Evolutionary conservation across 1,140 invertebrate species (phyloP), one percentile per base, ranked within the genome.

Genomic region (Heliconius himera): DNA sequence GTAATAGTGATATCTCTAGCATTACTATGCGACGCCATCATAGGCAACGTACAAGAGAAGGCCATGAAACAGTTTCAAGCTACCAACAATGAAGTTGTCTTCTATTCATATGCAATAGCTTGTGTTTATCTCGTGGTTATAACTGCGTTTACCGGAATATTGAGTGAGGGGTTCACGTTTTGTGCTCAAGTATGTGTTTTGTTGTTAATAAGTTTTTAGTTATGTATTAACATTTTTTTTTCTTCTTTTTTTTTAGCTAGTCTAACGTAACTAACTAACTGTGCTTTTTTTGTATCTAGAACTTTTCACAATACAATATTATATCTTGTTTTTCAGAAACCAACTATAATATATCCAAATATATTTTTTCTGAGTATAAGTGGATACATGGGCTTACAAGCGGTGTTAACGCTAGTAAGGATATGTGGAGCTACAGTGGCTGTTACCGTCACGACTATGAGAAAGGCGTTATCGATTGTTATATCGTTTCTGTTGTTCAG

Each of bases 41-140:
- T 99, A 86, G 98, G 98, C 56, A 99, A 99, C 95, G 97, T 99
- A 4, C 98, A 99, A 95, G 99, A 99, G 91, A 99, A 99, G 94
- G 96, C 97, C 0, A 98, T 99, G 97, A 98, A 98, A 87, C 96
- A 96, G 80, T 96, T 97, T 89, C 96, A 96, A 83, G 98, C 98
- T 5, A 95, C 96, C 1, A 99, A 98, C 95, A 97, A 97, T 80
- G 98, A 99, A 96, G 97, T 99, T 81, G 98, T 99, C 4, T 95
- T 99, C 38, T 99, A 98, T 90, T 99, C 98, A 0, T 99, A 99
- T 94, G 96, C 96, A 1, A 96, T 99, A 87, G 99, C 98, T 46
- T 98, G 98, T 90, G 51, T 97, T 1, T 99, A 99, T 90, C 96
- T 99, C 70, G 95, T 98, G 66, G 83, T 97, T n/a, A 96, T 97